Evolutionary conservation across 1,140 invertebrate species (phyloP).

Genomic region (Cyphomyrmex costatus): DNA sequence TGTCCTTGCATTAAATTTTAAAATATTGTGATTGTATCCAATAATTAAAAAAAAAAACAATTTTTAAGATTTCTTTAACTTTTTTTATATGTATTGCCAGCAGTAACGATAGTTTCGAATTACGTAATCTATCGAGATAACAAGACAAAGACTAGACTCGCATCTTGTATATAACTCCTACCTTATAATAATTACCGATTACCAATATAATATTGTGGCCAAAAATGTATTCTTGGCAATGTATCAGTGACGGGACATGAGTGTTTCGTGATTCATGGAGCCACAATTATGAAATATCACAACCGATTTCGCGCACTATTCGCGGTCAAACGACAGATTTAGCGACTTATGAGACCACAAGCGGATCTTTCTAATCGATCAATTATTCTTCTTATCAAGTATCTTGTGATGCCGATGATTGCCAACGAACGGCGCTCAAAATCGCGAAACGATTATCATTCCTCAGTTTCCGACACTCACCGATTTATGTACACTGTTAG

Average conservation of each 20-base stretch:
- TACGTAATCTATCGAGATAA: background rate
- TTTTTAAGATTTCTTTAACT: background rate
- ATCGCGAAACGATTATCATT: background rate
- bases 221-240: slow-evolving; percentile 32
- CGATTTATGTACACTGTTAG: background rate
- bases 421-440: slow-evolving; percentile 2
- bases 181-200: slow-evolving; percentile 4
- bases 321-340: background rate
- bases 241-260: background rate
- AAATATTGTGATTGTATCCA: background rate
- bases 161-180: background rate
- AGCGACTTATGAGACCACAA: background rate
- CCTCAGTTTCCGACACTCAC: background rate
- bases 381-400: background rate
- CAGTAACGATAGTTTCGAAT: background rate
- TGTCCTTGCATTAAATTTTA: background rate
- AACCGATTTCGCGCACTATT: background rate
- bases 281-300: slow-evolving; percentile 34
- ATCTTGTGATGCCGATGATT: background rate
- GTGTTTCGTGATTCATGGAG: slow-evolving; percentile 25
- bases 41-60: background rate
- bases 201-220: background rate
- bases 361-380: slow-evolving; percentile 20
- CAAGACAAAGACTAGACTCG: background rate
- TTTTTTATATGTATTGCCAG: background rate